phyloP scores from a whole-genome alignment of 2,888 invertebrate species.

The Pseudolycoriella hygida region DNA sequence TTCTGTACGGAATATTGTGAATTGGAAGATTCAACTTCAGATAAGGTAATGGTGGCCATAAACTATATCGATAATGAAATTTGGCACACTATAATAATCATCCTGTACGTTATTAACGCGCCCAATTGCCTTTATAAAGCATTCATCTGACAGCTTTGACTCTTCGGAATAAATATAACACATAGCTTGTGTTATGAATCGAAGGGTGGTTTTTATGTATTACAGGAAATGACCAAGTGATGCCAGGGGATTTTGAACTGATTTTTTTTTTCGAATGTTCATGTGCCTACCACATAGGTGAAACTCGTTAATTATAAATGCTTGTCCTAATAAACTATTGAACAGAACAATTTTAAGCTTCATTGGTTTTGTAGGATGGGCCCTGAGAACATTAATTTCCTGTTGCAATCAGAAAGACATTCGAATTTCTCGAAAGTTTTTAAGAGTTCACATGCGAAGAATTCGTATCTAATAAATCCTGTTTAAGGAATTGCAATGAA shows the following conservation, averaged over 20 bases:
- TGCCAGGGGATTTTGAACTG: not conserved
- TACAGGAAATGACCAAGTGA: conserved; percentile 1
- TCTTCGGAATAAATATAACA: not conserved
- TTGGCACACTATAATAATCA: conserved; percentile 4
- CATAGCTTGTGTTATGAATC: not conserved
- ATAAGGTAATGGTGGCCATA: conserved; percentile 5
- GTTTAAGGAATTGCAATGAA: no score
- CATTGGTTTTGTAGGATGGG: no score
- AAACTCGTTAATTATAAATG: no score
- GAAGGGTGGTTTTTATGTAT: not conserved
- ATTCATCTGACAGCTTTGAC: not conserved
- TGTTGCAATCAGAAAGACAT: no score
- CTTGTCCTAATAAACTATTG: no score
- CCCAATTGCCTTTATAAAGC: conserved; percentile 2
- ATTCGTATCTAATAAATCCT: no score
- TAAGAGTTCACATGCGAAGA: no score
- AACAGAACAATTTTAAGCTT: no score
- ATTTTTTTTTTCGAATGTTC: no score
- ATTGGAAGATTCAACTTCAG: conserved; percentile 4
- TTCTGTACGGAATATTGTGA: not conserved
- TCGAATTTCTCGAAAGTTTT: no score
- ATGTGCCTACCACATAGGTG: no score
- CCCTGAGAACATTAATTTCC: no score
- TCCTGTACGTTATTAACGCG: not conserved
- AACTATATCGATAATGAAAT: conserved; percentile 5